Base-by-base conservation (phyloP, 2,888 invertebrate species). In the Petrophora chlorosata region DNA sequence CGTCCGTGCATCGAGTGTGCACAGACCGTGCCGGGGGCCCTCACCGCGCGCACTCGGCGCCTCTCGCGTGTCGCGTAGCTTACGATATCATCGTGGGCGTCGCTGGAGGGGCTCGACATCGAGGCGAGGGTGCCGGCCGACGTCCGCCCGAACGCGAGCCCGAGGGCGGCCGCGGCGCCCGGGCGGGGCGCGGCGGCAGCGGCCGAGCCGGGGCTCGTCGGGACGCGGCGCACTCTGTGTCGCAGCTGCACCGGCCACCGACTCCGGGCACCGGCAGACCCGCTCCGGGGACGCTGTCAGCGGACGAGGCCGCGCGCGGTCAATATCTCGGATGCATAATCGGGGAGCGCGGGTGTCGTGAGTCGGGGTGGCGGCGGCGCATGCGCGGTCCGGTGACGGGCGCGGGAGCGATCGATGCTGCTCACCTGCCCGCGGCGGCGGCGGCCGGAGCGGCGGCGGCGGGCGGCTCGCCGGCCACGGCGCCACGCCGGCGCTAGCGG, bases 81-180 rank as follows among this genome's bases (percentile, higher is more conserved):
- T 45, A 59, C 56, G 56, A 46, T 53, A 25, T 51, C 53, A 52
- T 52, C 56, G 53, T 42, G 50, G 32, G 47, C 39, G 43, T 48
- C 56, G 53, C 46, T 35, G 55, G 51, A 26, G 40, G 49, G 49
- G 43, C 42, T 35, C 49, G 50, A 43, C 59, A 55, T 59, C 45
- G 52, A 46, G 35, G 43, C 26, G 40, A 19, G 22, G 3, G 41
- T 41, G 53, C 51, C 53, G 53, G 41, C 56, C 67, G 72, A 65
- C 67, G 69, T 35, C 35, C 76, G 74, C 12, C 61, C 71, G 71
- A 71, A 79, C 79, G 74, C 76, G 74, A 65, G 75, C 73, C 75
- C 74, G 67, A 76, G 73, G 77, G 75, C 67, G 67, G 73, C 72
- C 73, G 80, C 79, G 79, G 74, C 76, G 74, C 70, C 73, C 74